Evolutionary conservation across 2,888 invertebrate species (phyloP), one percentile per base, ranked within the genome.

Genomic region (Plagiodera versicolora): DNA sequence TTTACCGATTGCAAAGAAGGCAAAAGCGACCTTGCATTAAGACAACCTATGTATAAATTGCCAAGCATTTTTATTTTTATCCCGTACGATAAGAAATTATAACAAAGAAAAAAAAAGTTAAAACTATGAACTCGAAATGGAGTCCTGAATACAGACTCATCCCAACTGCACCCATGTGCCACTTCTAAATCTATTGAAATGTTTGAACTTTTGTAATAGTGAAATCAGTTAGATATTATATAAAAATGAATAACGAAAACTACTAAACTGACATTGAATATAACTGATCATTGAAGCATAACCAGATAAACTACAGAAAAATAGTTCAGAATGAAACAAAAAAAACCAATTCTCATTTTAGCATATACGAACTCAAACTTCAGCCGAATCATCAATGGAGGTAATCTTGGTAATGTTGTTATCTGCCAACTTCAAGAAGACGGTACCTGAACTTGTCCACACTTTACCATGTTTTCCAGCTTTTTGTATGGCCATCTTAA

Each of bases 391-490:
- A 51, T 51, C 51, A 51, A 51, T 35, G 35, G 51, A 51, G 14
- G 35, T 51, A 51, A 51, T 51, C 51, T 51, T 49, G 28, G 49
- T 17, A 49, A 49, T 48, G n/a, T 48, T 51, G 19, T 35, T 51
- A 51, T 51, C 35, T 18, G 35, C 51, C 18, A 32, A 32, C 14
- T 51, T 51, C 35, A 51, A 51, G 51, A 51, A 51, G 35, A 51
- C 18, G 51, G 51, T 35, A 51, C 51, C 35, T 51, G 51, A 30
- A 18, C 14, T 35, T 32, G 35, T 51, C 32, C 51, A 32, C 10
- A 51, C 51, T 32, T 10, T 8, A 32, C 32, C 32, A 2, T 32
- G 2, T 32, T 32, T 32, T 32, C 32, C 32, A 11, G 32, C 32
- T 32, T 10, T 8, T 32, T 28, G 32, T 11, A 32, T 32, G 32